Evolutionary conservation across 2,113 vertebrate species (phyloP), one percentile per base, ranked within the genome.

Genomic region (Scalopus aquaticus): DNA sequence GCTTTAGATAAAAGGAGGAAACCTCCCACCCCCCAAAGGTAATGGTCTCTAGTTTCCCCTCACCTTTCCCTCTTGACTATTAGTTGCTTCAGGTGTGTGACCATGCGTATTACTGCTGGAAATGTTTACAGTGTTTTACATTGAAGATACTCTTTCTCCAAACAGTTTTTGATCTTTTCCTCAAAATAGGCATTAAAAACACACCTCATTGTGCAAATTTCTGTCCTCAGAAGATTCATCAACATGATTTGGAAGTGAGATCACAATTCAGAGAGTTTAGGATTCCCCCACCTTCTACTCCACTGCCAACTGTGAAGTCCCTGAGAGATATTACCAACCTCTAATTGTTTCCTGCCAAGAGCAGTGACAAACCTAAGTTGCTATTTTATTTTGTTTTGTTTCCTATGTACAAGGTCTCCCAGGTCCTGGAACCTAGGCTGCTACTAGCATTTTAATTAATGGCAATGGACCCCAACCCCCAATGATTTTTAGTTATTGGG

Each of bases 361-460:
- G 3, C 69, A 26, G 79, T 13, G 32, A n/a, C 78, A 89, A 69
- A 76, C 76, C 60, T 70, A 70, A 74, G 77, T 49, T 95, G 86
- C 58, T 82, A 20, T 95, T 95, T 88, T 87, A 32, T 93, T 88
- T 60, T 30, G 46, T 89, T 92, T 76, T 84, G 80, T 91, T 86
- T 91, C 64, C 28, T 16, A 44, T 78, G 39, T 60, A 69, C 39
- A 76, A 95, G 91, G 19, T 44, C 70, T 92, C 62, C 26, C 51
- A 80, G 51, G 76, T 67, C 65, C 46, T 60, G 26, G 49, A 95
- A 82, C 30, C 67, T 64, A 54, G 51, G 67, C 73, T 60, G 30
- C 67, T 22, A 56, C 65, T 28, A 56, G 84, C 67, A 87, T 97
- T 95, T 96, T 96, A 93, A 93, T 95, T 80, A 90, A 95, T 65